Evolutionary conservation across 2,113 vertebrate genomes (phyloP).

Genomic region (Hiodon tergisus): DNA sequence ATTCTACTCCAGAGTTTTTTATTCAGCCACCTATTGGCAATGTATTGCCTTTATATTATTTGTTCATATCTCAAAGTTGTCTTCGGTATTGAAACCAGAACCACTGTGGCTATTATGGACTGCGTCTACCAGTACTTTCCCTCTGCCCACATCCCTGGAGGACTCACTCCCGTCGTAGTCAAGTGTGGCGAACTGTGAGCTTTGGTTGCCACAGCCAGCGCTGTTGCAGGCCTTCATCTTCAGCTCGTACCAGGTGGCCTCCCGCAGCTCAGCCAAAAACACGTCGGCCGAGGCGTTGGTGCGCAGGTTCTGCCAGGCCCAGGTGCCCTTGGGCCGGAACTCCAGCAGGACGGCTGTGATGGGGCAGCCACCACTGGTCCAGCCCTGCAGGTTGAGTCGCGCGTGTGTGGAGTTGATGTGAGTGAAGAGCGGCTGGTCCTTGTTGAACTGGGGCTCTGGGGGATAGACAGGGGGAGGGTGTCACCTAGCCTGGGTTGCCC

Average conservation of each 20-base stretch:
- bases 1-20: no score
- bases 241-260: slow-evolving; percentile 97
- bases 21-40: no score
- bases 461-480: slow-evolving; percentile 16
- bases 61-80: no score
- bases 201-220: slow-evolving; percentile 94
- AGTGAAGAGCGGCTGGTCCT: slow-evolving; percentile 93
- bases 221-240: slow-evolving; percentile 98
- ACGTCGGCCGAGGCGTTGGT: slow-evolving; percentile 85
- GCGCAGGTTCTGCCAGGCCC: slow-evolving; percentile 86
- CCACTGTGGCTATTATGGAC: no score
- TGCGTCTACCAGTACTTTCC: no score
- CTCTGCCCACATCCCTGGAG: background rate
- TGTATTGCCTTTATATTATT: no score
- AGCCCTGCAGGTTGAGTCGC: slow-evolving; percentile 91
- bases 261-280: slow-evolving; percentile 87
- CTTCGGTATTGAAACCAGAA: background rate
- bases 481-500: background rate
- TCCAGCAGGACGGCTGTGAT: slow-evolving; percentile 84
- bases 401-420: slow-evolving; percentile 96
- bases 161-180: slow-evolving; percentile 96
- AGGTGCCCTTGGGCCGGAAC: slow-evolving; percentile 89
- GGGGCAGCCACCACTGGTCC: slow-evolving; percentile 93
- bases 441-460: slow-evolving; percentile 93
- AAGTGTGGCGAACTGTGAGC: slow-evolving; percentile 86